Base-by-base conservation (phyloP, 2,797 vertebrate genomes). In the Menidia menidia region DNA sequence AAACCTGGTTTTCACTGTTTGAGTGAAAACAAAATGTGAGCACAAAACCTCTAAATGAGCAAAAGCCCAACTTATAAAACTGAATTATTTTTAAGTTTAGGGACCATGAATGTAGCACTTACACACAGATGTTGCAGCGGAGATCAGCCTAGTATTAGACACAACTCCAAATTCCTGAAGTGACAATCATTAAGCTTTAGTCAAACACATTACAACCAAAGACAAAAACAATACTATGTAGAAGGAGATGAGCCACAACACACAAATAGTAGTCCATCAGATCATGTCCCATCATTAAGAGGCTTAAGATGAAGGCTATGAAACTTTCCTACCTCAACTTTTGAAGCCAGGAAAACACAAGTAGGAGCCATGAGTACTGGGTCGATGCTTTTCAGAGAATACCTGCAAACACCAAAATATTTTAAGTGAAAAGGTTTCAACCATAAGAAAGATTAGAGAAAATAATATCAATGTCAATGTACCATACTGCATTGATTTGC, bases 261-360 rank as follows among this genome's bases (percentile, higher is more conserved):
- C 12, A 9, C 18, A 35, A 67, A 25, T 25, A 25, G 2, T 25
- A 25, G 25, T 25, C 25, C 25, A 25, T 25, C 25, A 25, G 25
- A 25, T 25, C 25, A 25, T 25, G 25, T 39, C 35, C 35, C 9
- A 3, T 39, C 9, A 39, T 39, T 39, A 39, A 39, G 35, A 39
- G 25, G 25, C 25, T 14, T 15, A 16, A 33, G 30, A 16, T 30
- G 10, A 0, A 0, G 18, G 4, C 47, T 5, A 14, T 39, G 3
- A 70, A 65, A 64, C 1, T 5, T 18, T 13, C 64, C 15, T 95
- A 98, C 98, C 97, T 99, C 98, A 87, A 99, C 98, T 96, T 99
- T 99, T 87, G 98, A 99, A 89, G 98, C 98, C 90, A 99, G 93
- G 93, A 99, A 99, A 81, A 99, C 98, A 94, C 98, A 99, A n/a